Evolutionary conservation across 2,797 vertebrate species (phyloP), one percentile per base, ranked within the genome.

Genomic region (Pipistrellus nathusii): DNA sequence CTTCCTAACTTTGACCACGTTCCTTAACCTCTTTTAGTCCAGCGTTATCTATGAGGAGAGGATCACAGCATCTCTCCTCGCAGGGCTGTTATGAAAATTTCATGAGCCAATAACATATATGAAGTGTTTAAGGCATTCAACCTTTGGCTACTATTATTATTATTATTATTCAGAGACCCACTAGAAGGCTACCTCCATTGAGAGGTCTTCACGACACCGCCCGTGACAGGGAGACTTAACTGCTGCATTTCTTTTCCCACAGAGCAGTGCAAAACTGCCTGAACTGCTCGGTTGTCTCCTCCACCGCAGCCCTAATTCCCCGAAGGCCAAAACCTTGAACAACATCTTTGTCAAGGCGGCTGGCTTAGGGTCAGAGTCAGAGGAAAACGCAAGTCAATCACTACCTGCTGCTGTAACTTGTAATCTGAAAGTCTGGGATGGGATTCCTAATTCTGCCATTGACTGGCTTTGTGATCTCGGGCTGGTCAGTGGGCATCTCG

Each of bases 81-180:
- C 0, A 35, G 32, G 27, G 38, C 2, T 69, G 85, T 35, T 68
- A 59, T 18, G 25, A 91, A 69, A 20, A 83, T 17, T 85, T 85
- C 88, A 86, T 46, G 55, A 62, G 6, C 57, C 51, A 32, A 77
- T 23, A 55, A 32, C 14, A 92, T 23, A 62, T n/a, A 41, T 51
- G 68, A 89, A 83, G 5, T 8, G 11, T 17, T 59, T 77, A 72
- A 51, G 48, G n/a, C 38, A 73, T 17, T 84, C 71, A 35, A 51
- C 32, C 72, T 62, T 89, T 64, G 20, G 20, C 44, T 77, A 55
- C 51, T 85, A 75, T 51, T 72, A 85, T 25, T 85, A 75, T 51
- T 72, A 85, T 25, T 84, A 84, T 25, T 84, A 84, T 46, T 91
- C 73, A 85, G 90, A 92, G 15, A 46, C 9, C 32, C 78, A 27